A percentile compares a stretch with the other conserved stretches of the same genome.
phyloP scores from a whole-genome alignment of 53 echinoderm and acorn worm species.

The Holothuria leucospilota region DNA sequence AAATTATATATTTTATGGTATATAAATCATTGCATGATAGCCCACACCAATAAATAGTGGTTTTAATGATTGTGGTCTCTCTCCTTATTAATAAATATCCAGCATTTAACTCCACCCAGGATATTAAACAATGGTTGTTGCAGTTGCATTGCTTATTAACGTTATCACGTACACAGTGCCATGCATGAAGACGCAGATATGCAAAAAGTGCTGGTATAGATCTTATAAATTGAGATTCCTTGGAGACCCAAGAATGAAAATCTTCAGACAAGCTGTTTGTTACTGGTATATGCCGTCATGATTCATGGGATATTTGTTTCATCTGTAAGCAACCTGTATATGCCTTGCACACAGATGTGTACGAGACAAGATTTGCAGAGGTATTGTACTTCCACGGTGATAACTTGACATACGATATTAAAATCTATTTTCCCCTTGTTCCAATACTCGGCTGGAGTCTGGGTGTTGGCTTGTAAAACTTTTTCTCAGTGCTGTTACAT shows the following conservation, averaged over 20 bases:
- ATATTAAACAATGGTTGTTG: slow-evolving; percentile 14
- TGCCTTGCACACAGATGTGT: too few relatives aligned
- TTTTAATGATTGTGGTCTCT: not conserved
- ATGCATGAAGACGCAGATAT: slow-evolving; percentile 35
- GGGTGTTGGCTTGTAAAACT: too few relatives aligned
- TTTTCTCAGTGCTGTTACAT: too few relatives aligned
- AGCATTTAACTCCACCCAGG: slow-evolving; percentile 30
- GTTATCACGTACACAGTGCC: not conserved
- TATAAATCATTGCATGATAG: not conserved
- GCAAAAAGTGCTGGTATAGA: slow-evolving; percentile 17
- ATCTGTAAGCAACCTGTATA: slow-evolving; percentile 1
- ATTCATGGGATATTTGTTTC: slow-evolving; percentile 31
- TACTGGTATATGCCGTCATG: slow-evolving; percentile 22
- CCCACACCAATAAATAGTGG: not conserved
- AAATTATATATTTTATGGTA: too few relatives aligned
- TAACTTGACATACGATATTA: too few relatives aligned
- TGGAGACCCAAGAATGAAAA: slow-evolving; percentile 34
- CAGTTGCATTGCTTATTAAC: slow-evolving; percentile 27
- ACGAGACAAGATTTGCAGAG: too few relatives aligned
- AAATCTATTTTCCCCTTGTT: too few relatives aligned
- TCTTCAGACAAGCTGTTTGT: slow-evolving; percentile 41
- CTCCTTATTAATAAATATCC: not conserved
- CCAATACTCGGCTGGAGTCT: too few relatives aligned
- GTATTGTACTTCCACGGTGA: too few relatives aligned
- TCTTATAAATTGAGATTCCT: slow-evolving; percentile 45